Evolutionary conservation across 1,140 invertebrate genomes (phyloP), one percentile per base, ranked within the genome.

Genomic region (Oreohelix idahoensis): DNA sequence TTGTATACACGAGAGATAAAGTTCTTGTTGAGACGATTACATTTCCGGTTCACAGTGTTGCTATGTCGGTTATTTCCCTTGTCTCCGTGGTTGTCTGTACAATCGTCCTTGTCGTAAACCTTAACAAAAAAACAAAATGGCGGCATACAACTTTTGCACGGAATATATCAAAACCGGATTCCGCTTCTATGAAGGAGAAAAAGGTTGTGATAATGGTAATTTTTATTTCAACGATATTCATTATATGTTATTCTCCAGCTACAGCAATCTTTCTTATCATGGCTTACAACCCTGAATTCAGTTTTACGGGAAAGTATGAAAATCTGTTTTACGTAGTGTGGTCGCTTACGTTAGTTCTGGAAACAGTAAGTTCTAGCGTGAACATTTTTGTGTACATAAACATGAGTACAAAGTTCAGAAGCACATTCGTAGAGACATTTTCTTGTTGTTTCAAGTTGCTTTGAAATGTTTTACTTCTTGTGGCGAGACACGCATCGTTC

Each of bases 351-450:
- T 36, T 73, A 8, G 29, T 42, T 11, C 35, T 32, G 2, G 38
- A 35, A 4, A 29, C 26, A 29, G 13, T 26, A 15, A 76, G 42
- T n/a, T 49, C 74, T 11, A 53, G 39, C 49, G 39, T 76, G 5
- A 76, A 45, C 39, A 76, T 76, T 39, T 76, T 76, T 36, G 36
- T 76, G 20, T 76, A 76, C n/a, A 45, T 42, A 23, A 76, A 45
- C 8, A 76, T 76, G 74, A 76, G 74, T n/a, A 42, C 74, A 23
- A 23, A 49, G 11, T 76, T 5, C 70, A 71, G 70, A 38, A 36
- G 1, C 1, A 71, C n/a, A 10, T 71, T 71, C 32, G 35, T 39
- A 2, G 70, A 36, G 5, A 73, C 39, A 23, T 5, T 73, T 23
- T 36, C 1, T 36, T 15, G 32, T 45, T 45, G 5, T 45, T 5